phyloP scores from a whole-genome alignment of 2,113 vertebrate genomes.

The Polypterus bichir region DNA sequence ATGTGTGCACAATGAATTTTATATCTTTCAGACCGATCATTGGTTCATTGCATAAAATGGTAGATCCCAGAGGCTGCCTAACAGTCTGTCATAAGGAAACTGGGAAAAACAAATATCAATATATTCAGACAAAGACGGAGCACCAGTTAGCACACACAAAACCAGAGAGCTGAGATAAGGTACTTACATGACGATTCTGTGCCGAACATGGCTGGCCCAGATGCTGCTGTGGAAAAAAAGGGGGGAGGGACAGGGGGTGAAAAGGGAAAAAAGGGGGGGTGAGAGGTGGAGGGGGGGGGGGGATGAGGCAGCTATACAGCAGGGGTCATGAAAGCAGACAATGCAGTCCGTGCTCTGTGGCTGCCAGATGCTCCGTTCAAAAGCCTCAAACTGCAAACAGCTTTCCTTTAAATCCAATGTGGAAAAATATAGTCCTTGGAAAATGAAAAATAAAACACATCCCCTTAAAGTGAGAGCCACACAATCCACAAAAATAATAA shows the following conservation, averaged over 20 bases:
- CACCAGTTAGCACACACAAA: constrained; percentile 2
- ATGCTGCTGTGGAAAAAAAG: constrained; percentile 63
- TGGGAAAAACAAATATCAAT: constrained; percentile 32
- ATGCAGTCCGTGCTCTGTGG: constrained; percentile 71
- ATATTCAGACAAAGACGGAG: constrained; percentile 2
- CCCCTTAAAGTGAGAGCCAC: constrained; percentile 6
- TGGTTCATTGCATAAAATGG: constrained; percentile 39
- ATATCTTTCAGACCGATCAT: constrained; percentile 24
- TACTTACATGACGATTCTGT: constrained; percentile 97
- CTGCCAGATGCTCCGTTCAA: constrained; percentile 57
- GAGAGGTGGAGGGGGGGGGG: constrained; percentile 35
- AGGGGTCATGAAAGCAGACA: constrained; percentile 87
- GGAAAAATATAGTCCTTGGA: constrained; percentile 32
- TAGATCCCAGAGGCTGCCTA: constrained; percentile 34
- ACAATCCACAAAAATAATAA: constrained; percentile 11
- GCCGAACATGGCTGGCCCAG: constrained; percentile 95
- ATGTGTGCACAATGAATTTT: constrained; percentile 12
- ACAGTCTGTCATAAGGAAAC: constrained; percentile 33
- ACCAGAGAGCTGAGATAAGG: constrained; percentile 23
- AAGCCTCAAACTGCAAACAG: constrained; percentile 37
- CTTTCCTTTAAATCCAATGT: constrained; percentile 29
- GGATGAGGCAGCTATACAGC: constrained; percentile 79
- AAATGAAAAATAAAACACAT: constrained; percentile 25
- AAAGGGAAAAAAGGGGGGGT: constrained; percentile 31
- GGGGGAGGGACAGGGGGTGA: constrained; percentile 27